Conservation (phyloP, 2,888 invertebrate genomes). For the Aromia moschata region DNA sequence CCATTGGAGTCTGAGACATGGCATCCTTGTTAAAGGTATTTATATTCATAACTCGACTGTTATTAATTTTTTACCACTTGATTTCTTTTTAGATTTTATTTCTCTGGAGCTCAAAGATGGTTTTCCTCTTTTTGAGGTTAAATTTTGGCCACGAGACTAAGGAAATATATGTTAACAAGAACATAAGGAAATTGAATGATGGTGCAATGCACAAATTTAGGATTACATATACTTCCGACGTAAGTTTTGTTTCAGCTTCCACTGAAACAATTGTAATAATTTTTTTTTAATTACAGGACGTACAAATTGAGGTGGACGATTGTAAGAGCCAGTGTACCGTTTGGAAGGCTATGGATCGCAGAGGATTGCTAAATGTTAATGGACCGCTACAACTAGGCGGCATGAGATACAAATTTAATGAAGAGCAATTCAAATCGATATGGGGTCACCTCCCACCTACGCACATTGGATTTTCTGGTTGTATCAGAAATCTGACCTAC, state of each 20-base stretch:
- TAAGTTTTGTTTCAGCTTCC: slow-evolving; percentile 40
- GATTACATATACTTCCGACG: slow-evolving; percentile 69
- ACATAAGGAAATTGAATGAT: slow-evolving; percentile 75
- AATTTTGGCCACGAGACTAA: slow-evolving; percentile 89
- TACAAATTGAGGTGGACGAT: slow-evolving; percentile 57
- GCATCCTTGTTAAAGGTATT: slow-evolving; percentile 72
- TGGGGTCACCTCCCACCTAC: slow-evolving; percentile 78
- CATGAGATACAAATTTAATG: slow-evolving; percentile 71
- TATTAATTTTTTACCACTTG: too few species aligned
- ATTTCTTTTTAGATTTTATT: slow-evolving; percentile 80
- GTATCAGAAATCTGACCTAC: slow-evolving; percentile 90
- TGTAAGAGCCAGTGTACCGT: slow-evolving; percentile 58
- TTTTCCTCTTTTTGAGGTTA: slow-evolving; percentile 81
- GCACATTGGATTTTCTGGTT: slow-evolving; percentile 82
- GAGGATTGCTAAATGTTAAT: slow-evolving; percentile 71
- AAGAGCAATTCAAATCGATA: slow-evolving; percentile 69
- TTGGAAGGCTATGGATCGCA: slow-evolving; percentile 49
- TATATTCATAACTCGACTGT: slow-evolving; percentile 3
- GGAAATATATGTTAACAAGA: slow-evolving; percentile 69
- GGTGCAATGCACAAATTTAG: slow-evolving; percentile 90
- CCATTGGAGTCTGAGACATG: slow-evolving; percentile 70
- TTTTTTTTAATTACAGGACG: slow-evolving; percentile 2
- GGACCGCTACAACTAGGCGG: slow-evolving; percentile 90
- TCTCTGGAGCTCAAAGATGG: slow-evolving; percentile 86
- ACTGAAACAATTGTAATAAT: neutral